These are phyloP conservation scores for Xenopus petersii DNA, from an alignment of 2,797 vertebrate genomes.

Conservation along the genomic window DNA sequence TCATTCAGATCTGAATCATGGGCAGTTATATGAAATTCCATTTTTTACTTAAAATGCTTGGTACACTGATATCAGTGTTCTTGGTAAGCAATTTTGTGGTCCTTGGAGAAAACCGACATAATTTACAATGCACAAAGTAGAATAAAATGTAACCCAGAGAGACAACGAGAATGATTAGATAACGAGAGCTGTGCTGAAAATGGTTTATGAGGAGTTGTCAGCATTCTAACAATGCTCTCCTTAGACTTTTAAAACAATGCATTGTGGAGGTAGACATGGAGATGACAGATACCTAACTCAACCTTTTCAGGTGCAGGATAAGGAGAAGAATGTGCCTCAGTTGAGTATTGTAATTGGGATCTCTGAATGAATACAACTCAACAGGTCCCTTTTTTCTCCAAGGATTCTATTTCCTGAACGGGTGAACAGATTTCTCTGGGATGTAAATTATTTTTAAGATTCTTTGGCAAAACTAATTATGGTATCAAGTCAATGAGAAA, in stretches of 20 bases:
- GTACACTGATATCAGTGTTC: no score
- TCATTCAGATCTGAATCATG: no score
- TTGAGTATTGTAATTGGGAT: constrained; percentile 3
- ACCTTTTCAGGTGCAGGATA: constrained; percentile 35
- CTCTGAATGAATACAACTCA: constrained; percentile 7
- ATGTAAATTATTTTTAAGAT: background rate
- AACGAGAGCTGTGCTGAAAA: constrained; percentile 39
- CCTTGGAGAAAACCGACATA: constrained; percentile 9
- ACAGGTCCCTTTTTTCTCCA: background rate
- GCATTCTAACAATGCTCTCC: constrained; percentile 30
- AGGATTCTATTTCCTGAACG: constrained; percentile 24
- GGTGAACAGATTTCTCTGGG: constrained; percentile 1
- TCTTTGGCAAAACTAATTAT: background rate
- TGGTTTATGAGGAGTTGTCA: constrained; percentile 33
- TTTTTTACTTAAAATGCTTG: no score
- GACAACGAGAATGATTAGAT: constrained; percentile 37
- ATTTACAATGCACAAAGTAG: constrained; percentile 7
- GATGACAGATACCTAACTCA: constrained; percentile 36
- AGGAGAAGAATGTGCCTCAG: constrained; percentile 16
- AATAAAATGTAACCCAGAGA: constrained; percentile 26
- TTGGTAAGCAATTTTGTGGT: background rate
- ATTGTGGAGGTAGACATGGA: constrained; percentile 14
- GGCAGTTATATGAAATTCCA: no score
- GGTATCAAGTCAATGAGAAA: background rate
- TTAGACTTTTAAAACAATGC: constrained; percentile 18